These are phyloP conservation scores for Eriocheir sinensis DNA, from an alignment of 1,140 invertebrate species.

Conservation along the genomic window DNA sequence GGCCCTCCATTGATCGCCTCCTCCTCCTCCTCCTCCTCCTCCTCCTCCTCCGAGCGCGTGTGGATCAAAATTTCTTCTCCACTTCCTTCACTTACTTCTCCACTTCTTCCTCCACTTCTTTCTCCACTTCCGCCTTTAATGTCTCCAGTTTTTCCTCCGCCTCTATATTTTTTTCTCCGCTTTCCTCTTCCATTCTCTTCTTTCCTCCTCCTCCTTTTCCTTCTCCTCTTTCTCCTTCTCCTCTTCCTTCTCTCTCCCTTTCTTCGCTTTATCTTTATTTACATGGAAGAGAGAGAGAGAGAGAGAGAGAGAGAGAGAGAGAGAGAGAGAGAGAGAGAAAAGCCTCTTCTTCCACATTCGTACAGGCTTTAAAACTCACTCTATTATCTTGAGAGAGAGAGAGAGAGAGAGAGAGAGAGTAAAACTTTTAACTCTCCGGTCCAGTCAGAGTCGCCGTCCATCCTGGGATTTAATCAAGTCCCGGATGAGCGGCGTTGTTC, in stretches of 20 bases:
- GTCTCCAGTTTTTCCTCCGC: not conserved
- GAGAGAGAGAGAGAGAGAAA: slow-evolving; percentile 15
- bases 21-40: not conserved
- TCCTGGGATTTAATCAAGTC: too few species aligned
- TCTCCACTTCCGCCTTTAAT: not conserved
- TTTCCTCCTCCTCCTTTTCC: not conserved
- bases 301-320: too few species aligned
- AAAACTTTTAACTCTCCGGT: too few species aligned
- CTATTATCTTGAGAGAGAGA: too few species aligned
- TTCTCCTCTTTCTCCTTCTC: not conserved
- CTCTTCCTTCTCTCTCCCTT: not conserved
- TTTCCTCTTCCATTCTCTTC: not conserved
- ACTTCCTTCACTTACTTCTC: not conserved
- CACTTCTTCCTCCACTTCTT: not conserved
- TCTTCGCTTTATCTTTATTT: not conserved
- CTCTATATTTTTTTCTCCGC: not conserved
- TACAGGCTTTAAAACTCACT: too few species aligned
- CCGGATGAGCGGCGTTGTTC: too few species aligned
- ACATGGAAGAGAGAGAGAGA: too few species aligned
- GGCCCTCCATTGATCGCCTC: not conserved
- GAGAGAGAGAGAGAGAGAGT: not conserved
- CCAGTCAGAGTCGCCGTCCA: too few species aligned
- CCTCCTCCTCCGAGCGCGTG: not conserved
- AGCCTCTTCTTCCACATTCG: too few species aligned
- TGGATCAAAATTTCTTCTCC: not conserved